Conservation (phyloP, 1,140 invertebrate genomes). For the Mesaphorura yosii region DNA sequence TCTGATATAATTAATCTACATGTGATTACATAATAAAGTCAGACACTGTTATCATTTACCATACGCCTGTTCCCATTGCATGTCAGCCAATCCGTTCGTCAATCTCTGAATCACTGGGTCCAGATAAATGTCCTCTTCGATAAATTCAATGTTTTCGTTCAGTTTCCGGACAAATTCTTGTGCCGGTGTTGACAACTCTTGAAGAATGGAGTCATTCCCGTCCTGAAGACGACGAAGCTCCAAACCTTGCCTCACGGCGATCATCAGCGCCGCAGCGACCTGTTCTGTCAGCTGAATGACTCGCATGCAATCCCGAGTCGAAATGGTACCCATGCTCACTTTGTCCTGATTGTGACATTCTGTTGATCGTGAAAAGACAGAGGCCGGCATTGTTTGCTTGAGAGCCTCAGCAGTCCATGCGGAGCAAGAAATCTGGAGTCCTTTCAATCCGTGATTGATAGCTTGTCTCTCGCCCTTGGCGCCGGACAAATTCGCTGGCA, state of each 20-base stretch:
- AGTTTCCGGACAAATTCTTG: background rate
- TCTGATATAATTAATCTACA: too few relatives aligned
- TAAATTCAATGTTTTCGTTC: background rate
- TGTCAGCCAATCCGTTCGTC: too few relatives aligned
- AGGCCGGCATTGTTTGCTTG: slow-evolving; percentile 10
- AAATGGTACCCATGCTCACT: slow-evolving; percentile 12
- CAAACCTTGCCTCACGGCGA: background rate
- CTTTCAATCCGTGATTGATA: slow-evolving; percentile 11
- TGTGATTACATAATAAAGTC: too few relatives aligned
- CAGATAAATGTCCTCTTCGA: background rate
- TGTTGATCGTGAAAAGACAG: slow-evolving; percentile 8
- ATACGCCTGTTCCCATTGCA: too few relatives aligned
- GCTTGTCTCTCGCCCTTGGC: background rate
- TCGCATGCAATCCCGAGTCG: slow-evolving; percentile 8
- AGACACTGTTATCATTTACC: too few relatives aligned
- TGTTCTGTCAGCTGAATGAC: slow-evolving; percentile 8
- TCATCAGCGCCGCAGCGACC: slow-evolving; percentile 3
- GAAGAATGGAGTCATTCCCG: background rate
- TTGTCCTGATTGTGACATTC: slow-evolving; percentile 13
- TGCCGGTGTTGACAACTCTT: background rate
- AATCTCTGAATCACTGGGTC: background rate
- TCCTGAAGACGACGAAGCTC: background rate
- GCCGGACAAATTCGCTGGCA: slow-evolving; percentile 7
- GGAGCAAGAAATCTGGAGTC: background rate
- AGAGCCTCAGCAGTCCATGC: slow-evolving; percentile 12